These are phyloP conservation scores for Elanus axillaris DNA, from an alignment of 2,113 vertebrate genomes.

Conservation along the genomic window DNA sequence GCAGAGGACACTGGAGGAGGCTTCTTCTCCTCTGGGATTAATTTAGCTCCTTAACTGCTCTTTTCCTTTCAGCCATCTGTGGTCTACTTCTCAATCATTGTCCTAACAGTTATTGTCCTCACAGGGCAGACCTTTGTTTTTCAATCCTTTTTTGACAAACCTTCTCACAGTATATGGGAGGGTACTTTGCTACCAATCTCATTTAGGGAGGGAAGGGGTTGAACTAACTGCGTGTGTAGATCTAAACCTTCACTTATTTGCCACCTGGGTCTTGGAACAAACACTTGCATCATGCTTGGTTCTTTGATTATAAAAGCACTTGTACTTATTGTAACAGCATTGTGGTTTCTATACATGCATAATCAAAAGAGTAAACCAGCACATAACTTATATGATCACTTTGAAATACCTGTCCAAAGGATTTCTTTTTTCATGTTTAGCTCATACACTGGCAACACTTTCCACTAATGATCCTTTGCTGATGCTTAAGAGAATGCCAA, in stretches of 20 bases:
- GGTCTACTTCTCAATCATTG: not conserved
- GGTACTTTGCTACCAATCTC: not conserved
- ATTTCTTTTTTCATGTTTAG: not conserved
- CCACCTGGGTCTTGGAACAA: not conserved
- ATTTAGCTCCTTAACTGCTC: not conserved
- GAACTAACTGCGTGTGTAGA: not conserved
- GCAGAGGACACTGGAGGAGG: fast-evolving
- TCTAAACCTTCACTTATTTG: not conserved
- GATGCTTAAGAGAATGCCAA: not conserved
- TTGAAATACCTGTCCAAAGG: not conserved
- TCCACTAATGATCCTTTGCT: not conserved
- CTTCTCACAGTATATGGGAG: not conserved
- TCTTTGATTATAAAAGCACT: not conserved
- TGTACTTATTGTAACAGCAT: not conserved
- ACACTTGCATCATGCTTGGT: not conserved
- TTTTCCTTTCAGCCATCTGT: not conserved
- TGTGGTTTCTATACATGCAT: not conserved
- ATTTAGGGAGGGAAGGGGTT: not conserved
- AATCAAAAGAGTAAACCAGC: not conserved
- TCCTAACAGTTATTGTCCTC: not conserved
- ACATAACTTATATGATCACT: not conserved
- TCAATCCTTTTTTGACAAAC: not conserved
- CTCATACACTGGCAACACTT: not conserved
- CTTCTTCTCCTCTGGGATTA: not conserved
- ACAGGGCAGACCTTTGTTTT: not conserved